These are phyloP conservation scores for Enhydra lutris DNA, from an alignment of 2,113 vertebrate species.

Conservation along the genomic window DNA sequence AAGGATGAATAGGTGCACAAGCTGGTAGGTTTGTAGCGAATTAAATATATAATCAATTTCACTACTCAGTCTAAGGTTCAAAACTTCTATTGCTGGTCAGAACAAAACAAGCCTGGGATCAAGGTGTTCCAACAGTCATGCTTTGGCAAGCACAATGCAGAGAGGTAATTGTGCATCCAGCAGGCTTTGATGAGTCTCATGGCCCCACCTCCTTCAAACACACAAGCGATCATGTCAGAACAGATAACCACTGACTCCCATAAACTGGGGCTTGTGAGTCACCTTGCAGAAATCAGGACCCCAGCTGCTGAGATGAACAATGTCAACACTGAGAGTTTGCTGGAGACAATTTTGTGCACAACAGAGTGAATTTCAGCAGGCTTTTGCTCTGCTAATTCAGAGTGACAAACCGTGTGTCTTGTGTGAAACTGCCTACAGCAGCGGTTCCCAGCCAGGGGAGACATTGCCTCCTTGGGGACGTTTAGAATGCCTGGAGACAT, in stretches of 20 bases:
- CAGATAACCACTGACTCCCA: constrained; percentile 18
- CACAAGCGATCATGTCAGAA: constrained; percentile 14
- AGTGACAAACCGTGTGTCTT: background rate
- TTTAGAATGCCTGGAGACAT: background rate
- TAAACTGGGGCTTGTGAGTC: background rate
- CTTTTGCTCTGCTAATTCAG: background rate
- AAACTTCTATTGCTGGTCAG: constrained; percentile 16
- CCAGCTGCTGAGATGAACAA: constrained; percentile 41
- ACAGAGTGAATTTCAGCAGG: constrained; percentile 21
- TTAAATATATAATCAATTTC: constrained; percentile 41
- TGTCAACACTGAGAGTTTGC: constrained; percentile 46
- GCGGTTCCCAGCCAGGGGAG: background rate
- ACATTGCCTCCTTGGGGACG: background rate
- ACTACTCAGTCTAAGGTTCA: background rate
- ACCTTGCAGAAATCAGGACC: constrained; percentile 58
- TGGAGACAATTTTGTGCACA: background rate
- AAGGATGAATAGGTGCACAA: background rate
- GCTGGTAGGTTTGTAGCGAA: background rate
- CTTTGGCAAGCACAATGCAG: constrained; percentile 24
- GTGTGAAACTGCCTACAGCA: background rate
- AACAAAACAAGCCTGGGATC: constrained; percentile 35
- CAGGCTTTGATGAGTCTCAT: constrained; percentile 22
- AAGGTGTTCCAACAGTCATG: constrained; percentile 9
- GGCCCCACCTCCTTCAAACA: background rate
- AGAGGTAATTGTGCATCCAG: background rate